Base-by-base conservation (phyloP, 2,888 invertebrate genomes). In the Pocota personata region DNA sequence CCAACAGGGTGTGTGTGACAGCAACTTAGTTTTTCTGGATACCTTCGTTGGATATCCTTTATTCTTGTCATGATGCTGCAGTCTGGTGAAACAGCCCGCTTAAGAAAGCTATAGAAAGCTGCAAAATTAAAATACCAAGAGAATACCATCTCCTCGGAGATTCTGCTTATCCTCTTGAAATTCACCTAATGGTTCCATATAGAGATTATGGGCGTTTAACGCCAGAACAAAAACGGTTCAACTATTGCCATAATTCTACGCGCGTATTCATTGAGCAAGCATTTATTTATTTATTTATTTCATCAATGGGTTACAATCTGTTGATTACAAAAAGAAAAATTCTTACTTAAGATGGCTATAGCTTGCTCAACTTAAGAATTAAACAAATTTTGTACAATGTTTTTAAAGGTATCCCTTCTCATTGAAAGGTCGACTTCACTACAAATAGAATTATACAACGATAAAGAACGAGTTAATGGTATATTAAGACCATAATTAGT, bases 61-160 rank as follows among this genome's bases (percentile, higher is more conserved):
- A 58, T n/a, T 55, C 71, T 4, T 76, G 66, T 21, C 79, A 76
- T 30, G 78, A 78, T 58, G 75, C 71, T 7, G 43, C 40, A 32
- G 40, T 40, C 12, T 40, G 40, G 40, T n/a, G 35, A 10, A 12
- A 35, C 35, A 35, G 35, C 1, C 35, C 35, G 12, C 7, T 35
- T 7, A 7, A 35, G 7, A 35, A 35, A 40, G n/a, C n/a, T n/a
- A 5, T 5, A 35, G 7, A 35, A 35, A 40, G n/a, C n/a, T n/a
- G n/a, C n/a, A n/a, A 40, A n/a, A 40, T 40, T n/a, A 40, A 40
- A 40, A 40, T n/a, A 40, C 40, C 40, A 40, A 12, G n/a, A 40
- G 40, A 40, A 40, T 40, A n/a, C n/a, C 40, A 40, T 40, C 40
- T 40, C n/a, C 14, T 40, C n/a, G 40, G 14, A 40, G 40, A 40